Conservation (phyloP, 2,888 invertebrate genomes). For the Lathronympha strigana region DNA sequence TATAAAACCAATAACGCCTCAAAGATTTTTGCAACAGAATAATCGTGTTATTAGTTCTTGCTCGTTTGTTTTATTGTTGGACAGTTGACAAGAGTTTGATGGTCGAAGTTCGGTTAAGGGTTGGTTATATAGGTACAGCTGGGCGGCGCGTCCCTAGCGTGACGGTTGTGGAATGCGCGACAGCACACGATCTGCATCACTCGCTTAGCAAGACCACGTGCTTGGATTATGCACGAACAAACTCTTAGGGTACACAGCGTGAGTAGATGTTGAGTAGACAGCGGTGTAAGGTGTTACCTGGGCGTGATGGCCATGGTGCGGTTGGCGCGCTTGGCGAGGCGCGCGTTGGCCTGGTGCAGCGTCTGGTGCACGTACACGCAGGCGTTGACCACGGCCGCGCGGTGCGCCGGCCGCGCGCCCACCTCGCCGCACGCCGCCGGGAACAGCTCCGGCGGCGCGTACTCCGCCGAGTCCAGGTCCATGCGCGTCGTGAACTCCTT, state of each 20-base stretch:
- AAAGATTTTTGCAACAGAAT: not conserved
- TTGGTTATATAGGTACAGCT: no score
- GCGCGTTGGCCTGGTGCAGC: slow-evolving; percentile 96
- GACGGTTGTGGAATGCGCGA: no score
- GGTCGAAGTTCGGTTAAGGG: no score
- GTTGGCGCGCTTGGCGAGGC: slow-evolving; percentile 95
- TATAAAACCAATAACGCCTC: not conserved
- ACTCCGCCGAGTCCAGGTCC: slow-evolving; percentile 94
- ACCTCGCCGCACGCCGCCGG: slow-evolving; percentile 93
- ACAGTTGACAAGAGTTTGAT: no score
- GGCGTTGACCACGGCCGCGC: slow-evolving; percentile 99
- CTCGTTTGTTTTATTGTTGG: no score
- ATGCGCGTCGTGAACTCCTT: slow-evolving; percentile 98
- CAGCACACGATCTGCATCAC: no score
- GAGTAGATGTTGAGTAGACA: no score
- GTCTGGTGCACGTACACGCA: slow-evolving; percentile 99
- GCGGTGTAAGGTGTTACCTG: slow-evolving; percentile 77
- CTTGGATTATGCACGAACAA: no score
- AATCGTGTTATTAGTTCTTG: no score
- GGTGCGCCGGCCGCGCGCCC: slow-evolving; percentile 90
- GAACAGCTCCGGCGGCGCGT: slow-evolving; percentile 95
- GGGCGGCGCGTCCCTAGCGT: no score
- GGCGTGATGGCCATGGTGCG: slow-evolving; percentile 99
- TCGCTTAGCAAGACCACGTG: no score
- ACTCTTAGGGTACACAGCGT: no score